phyloP scores from a whole-genome alignment of 2,113 vertebrate species.

The Garra rufa region DNA sequence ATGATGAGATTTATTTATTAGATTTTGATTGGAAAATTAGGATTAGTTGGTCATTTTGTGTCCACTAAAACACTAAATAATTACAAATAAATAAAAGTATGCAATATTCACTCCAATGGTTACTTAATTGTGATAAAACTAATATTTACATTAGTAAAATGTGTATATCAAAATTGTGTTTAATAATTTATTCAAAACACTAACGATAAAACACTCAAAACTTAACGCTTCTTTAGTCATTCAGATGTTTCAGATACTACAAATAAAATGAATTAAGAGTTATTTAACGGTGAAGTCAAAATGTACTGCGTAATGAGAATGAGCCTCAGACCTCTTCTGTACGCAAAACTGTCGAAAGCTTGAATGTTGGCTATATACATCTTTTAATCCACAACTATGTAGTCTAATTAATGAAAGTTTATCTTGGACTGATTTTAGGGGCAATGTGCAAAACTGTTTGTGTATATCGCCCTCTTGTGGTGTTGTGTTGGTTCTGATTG shows the following conservation, averaged over 20 bases:
- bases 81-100: too few species aligned
- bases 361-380: neutral
- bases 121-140: neutral
- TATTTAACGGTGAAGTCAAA: too few species aligned
- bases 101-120: neutral
- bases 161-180: neutral
- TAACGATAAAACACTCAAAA: neutral
- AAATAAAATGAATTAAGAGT: too few species aligned
- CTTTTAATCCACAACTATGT: too few species aligned
- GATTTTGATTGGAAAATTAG: neutral
- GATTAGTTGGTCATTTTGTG: neutral
- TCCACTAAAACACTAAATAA: neutral
- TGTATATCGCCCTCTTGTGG: conserved; percentile 40
- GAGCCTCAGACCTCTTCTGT: neutral
- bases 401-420: neutral
- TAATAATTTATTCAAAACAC: neutral
- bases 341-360: neutral
- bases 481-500: neutral
- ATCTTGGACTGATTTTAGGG: neutral
- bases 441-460: neutral
- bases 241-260: too few species aligned
- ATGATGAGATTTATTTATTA: too few species aligned
- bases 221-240: neutral
- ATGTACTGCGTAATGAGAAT: too few species aligned
- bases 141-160: neutral